These are phyloP conservation scores for Cydia splendana DNA, from an alignment of 1,140 invertebrate genomes.

Conservation along the genomic window DNA sequence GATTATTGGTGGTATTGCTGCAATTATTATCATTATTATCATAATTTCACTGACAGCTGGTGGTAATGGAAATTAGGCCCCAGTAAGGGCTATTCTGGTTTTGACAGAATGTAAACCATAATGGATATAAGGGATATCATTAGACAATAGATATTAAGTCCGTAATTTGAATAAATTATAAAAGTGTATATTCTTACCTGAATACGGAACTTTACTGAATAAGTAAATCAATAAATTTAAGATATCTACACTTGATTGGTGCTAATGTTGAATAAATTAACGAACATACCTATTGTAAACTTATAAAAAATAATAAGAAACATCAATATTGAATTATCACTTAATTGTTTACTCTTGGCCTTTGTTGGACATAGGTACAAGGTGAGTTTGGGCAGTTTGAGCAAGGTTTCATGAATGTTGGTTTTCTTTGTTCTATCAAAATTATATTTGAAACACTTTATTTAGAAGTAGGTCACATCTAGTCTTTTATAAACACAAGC, in stretches of 20 bases:
- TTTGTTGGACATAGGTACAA: no score
- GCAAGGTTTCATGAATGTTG: no score
- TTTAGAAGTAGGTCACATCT: no score
- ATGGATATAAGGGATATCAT: no score
- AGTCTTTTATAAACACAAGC: no score
- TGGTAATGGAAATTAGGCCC: neutral
- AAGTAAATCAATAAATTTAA: neutral
- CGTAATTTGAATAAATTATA: no score
- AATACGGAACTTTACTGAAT: no score
- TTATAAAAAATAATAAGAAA: neutral
- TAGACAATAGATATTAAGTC: neutral
- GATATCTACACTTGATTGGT: neutral
- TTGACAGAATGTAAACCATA: no score
- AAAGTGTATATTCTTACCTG: neutral
- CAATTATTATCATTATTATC: constrained; percentile 91
- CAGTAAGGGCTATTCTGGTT: neutral
- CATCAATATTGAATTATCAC: neutral
- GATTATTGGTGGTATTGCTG: constrained; percentile 91
- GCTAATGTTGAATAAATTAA: neutral
- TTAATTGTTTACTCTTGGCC: no score
- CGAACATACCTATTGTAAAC: neutral
- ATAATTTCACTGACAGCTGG: constrained; percentile 81
- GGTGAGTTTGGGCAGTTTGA: no score
- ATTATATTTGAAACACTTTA: no score
- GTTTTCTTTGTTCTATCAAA: no score